phyloP scores from a whole-genome alignment of 2,888 invertebrate genomes.

The Polydrusus tereticollis region DNA sequence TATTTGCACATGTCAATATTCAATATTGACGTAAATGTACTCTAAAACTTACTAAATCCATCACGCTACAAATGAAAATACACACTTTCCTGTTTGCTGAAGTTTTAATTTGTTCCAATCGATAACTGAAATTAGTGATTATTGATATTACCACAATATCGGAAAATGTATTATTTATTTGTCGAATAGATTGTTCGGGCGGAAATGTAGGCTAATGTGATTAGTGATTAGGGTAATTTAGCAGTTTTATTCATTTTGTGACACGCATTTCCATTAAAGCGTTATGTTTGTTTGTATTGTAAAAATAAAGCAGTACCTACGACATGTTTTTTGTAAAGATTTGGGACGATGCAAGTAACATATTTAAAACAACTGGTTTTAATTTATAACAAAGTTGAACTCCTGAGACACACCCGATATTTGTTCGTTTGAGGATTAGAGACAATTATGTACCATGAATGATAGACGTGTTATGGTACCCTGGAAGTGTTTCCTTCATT shows the following conservation, averaged over 20 bases:
- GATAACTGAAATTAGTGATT: slow-evolving; percentile 7
- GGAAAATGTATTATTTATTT: slow-evolving; percentile 17
- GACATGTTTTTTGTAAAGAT: too few species aligned
- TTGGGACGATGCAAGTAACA: too few species aligned
- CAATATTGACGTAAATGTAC: too few species aligned
- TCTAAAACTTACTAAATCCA: background rate
- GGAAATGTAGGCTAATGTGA: slow-evolving; percentile 6
- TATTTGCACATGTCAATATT: too few species aligned
- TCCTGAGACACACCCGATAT: too few species aligned
- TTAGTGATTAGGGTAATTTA: background rate
- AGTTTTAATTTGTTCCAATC: slow-evolving; percentile 11
- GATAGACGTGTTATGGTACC: too few species aligned
- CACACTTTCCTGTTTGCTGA: background rate
- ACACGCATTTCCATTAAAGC: background rate
- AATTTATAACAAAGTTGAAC: too few species aligned
- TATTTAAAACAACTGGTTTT: too few species aligned
- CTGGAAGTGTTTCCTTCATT: too few species aligned
- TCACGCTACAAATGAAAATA: background rate
- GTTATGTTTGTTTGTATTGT: background rate
- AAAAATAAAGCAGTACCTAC: background rate
- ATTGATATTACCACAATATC: slow-evolving; percentile 7
- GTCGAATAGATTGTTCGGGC: background rate
- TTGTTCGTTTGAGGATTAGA: too few species aligned
- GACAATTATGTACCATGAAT: too few species aligned
- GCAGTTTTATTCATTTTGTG: background rate